Percentiles rank a stretch among this genome's conserved stretches.
Evolutionary conservation across 2,888 invertebrate species (phyloP).

Genomic region (Merodon equestris): DNA sequence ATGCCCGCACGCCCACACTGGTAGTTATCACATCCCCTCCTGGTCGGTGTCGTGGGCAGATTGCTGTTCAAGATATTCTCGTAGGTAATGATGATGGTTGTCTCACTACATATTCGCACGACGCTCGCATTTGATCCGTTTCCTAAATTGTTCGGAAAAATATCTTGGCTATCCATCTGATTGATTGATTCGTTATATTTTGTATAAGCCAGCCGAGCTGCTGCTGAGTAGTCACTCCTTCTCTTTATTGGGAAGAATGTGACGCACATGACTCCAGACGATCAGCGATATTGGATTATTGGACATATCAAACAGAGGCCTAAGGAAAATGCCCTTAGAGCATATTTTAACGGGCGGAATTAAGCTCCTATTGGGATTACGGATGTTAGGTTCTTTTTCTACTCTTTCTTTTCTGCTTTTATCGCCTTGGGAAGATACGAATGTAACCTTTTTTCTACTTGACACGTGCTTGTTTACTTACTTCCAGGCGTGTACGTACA

Average conservation of each 20-base stretch:
- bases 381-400: conserved; percentile 11
- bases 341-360: conserved; percentile 24
- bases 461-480: too few species aligned
- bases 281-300: conserved; percentile 19
- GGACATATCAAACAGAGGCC: not conserved
- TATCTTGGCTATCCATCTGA: not conserved
- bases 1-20: not conserved
- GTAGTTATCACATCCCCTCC: not conserved
- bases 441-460: conserved; percentile 12
- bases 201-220: conserved; percentile 18
- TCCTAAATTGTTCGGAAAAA: not conserved
- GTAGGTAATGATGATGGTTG: not conserved
- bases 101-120: not conserved
- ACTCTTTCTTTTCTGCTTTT: not conserved
- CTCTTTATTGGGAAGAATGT: conserved; percentile 1
- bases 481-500: too few species aligned
- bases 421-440: conserved; percentile 4
- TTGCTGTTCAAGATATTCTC: too few species aligned
- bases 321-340: conserved; percentile 2
- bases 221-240: not conserved
- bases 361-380: conserved; percentile 51
- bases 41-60: too few species aligned
- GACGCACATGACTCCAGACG: not conserved
- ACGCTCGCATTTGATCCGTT: conserved; percentile 5
- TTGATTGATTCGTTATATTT: conserved; percentile 40